Evolutionary conservation across 1,140 invertebrate genomes (phyloP).

Genomic region (Tetramorium simillimum): DNA sequence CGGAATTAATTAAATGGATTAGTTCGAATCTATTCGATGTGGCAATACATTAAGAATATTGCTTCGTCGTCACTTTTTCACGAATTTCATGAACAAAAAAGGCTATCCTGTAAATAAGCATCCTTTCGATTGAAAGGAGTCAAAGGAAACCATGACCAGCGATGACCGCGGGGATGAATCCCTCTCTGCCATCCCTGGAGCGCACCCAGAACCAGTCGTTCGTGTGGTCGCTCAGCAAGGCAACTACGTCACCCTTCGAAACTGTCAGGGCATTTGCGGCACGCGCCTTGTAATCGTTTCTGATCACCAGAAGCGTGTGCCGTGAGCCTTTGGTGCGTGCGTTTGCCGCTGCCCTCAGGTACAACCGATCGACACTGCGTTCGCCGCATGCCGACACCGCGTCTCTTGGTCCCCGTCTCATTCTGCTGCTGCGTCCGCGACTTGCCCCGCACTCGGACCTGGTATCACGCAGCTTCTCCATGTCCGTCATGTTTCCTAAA

Average conservation of each 20-base stretch:
- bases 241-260: constrained; percentile 90
- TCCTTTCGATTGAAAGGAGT: constrained; percentile 53
- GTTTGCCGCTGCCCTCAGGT: constrained; percentile 87
- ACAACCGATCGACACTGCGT: constrained; percentile 89
- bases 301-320: constrained; percentile 90
- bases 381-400: constrained; percentile 87
- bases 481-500: constrained; percentile 90
- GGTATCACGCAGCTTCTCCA: constrained; percentile 87
- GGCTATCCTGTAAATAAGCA: background rate
- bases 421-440: constrained; percentile 81
- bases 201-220: constrained; percentile 91
- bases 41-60: background rate
- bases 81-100: background rate
- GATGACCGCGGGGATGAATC: constrained; percentile 91
- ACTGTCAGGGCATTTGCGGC: constrained; percentile 87
- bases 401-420: constrained; percentile 81
- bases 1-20: background rate
- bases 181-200: constrained; percentile 89
- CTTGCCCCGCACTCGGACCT: constrained; percentile 84
- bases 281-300: constrained; percentile 87
- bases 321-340: constrained; percentile 82
- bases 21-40: background rate
- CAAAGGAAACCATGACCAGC: constrained; percentile 91
- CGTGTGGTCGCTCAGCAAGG: constrained; percentile 86
- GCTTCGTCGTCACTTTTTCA: background rate